Percentiles rank a stretch among this genome's conserved stretches.
phyloP scores from a whole-genome alignment of 2,888 invertebrate species.

The Tineola bisselliella region DNA sequence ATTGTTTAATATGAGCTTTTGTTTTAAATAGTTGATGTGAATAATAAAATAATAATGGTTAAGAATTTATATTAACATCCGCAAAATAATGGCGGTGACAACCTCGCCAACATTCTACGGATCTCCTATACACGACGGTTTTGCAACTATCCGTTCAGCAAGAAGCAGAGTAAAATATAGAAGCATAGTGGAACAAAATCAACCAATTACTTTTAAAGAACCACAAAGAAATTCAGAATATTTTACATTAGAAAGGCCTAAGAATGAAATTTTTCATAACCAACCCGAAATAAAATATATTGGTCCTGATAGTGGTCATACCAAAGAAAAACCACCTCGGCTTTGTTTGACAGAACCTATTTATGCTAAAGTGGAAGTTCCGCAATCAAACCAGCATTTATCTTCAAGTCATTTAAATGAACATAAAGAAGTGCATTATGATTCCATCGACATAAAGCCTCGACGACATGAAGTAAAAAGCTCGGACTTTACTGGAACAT shows the following conservation, averaged over 20 bases:
- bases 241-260: slow-evolving; percentile 56
- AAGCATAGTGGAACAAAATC: slow-evolving; percentile 54
- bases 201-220: slow-evolving; percentile 29
- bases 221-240: slow-evolving; percentile 63
- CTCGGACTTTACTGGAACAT: slow-evolving; percentile 43
- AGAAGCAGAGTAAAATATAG: slow-evolving; percentile 61
- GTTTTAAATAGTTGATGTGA: background rate
- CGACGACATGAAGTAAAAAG: slow-evolving; percentile 50
- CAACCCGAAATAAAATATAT: slow-evolving; percentile 51
- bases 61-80: background rate
- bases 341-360: slow-evolving; percentile 57
- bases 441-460: slow-evolving; percentile 61
- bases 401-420: slow-evolving; percentile 43
- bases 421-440: slow-evolving; percentile 51
- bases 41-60: background rate
- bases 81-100: slow-evolving; percentile 48
- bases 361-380: slow-evolving; percentile 58
- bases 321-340: slow-evolving; percentile 37
- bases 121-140: slow-evolving; percentile 82
- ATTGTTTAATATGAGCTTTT: background rate
- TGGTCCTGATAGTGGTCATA: slow-evolving; percentile 27
- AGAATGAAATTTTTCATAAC: slow-evolving; percentile 51
- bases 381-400: slow-evolving; percentile 45
- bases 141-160: slow-evolving; percentile 82
- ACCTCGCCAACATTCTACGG: slow-evolving; percentile 55